Base-by-base conservation (phyloP, 92 coral and sea anemone species). In the Paramuricea clavata region DNA sequence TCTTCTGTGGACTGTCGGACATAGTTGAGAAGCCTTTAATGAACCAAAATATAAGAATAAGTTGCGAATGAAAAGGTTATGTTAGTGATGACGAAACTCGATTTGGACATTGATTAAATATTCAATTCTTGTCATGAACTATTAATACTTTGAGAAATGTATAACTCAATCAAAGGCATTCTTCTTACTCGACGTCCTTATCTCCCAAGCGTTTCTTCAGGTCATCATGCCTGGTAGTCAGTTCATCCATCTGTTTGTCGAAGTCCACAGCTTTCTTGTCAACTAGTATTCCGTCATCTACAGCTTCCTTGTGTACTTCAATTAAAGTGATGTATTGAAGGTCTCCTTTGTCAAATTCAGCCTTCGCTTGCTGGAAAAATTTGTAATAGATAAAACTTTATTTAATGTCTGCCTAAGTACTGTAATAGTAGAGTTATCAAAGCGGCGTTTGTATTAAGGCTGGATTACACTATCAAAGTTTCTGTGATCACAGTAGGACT, bases 271-370 rank as follows among this genome's bases (percentile, higher is more conserved):
- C 84, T 79, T 79, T 79, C 56, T 79, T 79, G 21, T 60, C 84
- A 16, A 34, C 67, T 69, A 79, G 39, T 7, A 79, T 79, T 1
- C 31, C 84, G 35, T 79, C 84, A 52, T 79, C 73, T 0, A 33
- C 57, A 13, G 73, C 71, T 61, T 79, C 84, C 23, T 79, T 59
- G 36, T 60, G 84, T 3, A 79, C 84, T 57, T 79, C 84, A 31
- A 12, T 27, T 26, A 79, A 61, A 8, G 56, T 12, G 6, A 30
- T 21, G 54, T 79, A 79, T 9, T 13, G 59, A 7, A 73, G 84
- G 22, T 79, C 72, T 12, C 84, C 84, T 33, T 32, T 61, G 15
- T 60, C 54, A 42, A 79, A 79, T 60, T 15, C 54, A 12, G 56
- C 52, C 57, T 61, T 79, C 10, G 23, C 84, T 79, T 79, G 52